Evolutionary conservation across 2,797 vertebrate species (phyloP), one percentile per base, ranked within the genome.

Genomic region (Pseudomugil gertrudae): DNA sequence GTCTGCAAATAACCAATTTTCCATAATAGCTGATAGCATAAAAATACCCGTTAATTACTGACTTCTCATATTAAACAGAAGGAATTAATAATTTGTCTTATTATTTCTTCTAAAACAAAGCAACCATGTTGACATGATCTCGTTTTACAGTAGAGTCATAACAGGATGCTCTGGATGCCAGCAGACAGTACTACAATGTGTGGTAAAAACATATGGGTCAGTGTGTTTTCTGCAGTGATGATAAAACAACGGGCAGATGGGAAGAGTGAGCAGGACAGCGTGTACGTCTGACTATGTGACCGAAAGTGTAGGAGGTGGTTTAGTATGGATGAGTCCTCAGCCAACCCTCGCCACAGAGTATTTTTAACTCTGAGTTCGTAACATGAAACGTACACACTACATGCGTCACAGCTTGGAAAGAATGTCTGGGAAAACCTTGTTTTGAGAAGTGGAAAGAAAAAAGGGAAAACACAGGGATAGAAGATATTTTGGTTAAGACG

Each of bases 371-470:
- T 19, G 77, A 40, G 74, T 73, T 69, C 0, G 5, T 57, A 85
- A 45, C 36, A 71, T 78, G 55, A 84, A 78, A 86, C 82, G 58
- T 62, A 63, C 81, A 78, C 65, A 59, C 64, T 62, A 47, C 74
- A 75, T 91, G 92, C 90, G 85, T 94, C 91, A 93, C 69, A 64
- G 80, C 78, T 72, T 24, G 86, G 81, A 89, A 90, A 84, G 89
- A 92, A 92, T 89, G 91, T 91, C 86, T 92, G 91, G 87, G 92
- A 92, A 92, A 92, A 89, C 52, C 71, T 60, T 85, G 83, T 84
- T 87, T 88, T 76, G 52, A 74, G 81, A 26, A 13, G 75, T 17
- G 68, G 54, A 32, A 52, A 66, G 53, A 48, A 57, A 19, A 67
- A 35, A 52, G 61, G 54, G 61, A 50, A 85, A 21, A 1, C 59